Evolutionary conservation across 2,113 vertebrate genomes (phyloP), one percentile per base, ranked within the genome.

Genomic region (Perca schrenkii): DNA sequence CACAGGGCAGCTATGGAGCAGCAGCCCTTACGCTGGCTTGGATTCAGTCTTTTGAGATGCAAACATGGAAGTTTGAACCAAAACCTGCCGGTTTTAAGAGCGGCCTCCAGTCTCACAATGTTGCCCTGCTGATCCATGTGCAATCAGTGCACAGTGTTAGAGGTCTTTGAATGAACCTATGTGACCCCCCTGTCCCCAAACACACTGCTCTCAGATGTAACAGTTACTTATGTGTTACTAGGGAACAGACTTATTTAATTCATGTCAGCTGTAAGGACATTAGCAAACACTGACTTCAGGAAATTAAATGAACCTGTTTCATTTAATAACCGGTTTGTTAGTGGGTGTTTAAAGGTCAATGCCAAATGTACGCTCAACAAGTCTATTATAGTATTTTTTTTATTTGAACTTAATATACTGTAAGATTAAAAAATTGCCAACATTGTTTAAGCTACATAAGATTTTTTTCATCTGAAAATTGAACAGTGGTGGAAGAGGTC

Each of bases 1-100:
- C 52, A 54, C 54, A 62, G 64, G 28, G 88, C 64, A 87, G 12
- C 70, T 71, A 80, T 47, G 61, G 71, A 85, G 61, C 28, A 79
- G 62, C 53, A 64, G 63, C 43, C 66, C 65, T 60, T 58, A n/a
- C 68, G 53, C 53, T 28, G 43, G 6, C 58, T 77, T 28, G 43
- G 61, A 83, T 46, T 82, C 4, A 6, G 34, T 70, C 16, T 79
- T 73, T 68, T 28, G n/a, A 53, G 61, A 77, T 70, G 53, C 21
- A 40, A 84, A 79, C 49, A 54, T 71, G 67, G 11, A 56, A 56
- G 34, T 56, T 34, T 75, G 61, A 77, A 31, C 28, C 22, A 36
- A 63, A 80, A 79, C 3, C 36, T 66, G 22, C 28, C 5, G 5
- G 34, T 47, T 54, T 40, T 40, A 40, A 40, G 21, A 47, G 17